These are phyloP conservation scores for Catalaphyllia jardinei DNA, from an alignment of 64 coral and sea anemone species.

Conservation along the genomic window DNA sequence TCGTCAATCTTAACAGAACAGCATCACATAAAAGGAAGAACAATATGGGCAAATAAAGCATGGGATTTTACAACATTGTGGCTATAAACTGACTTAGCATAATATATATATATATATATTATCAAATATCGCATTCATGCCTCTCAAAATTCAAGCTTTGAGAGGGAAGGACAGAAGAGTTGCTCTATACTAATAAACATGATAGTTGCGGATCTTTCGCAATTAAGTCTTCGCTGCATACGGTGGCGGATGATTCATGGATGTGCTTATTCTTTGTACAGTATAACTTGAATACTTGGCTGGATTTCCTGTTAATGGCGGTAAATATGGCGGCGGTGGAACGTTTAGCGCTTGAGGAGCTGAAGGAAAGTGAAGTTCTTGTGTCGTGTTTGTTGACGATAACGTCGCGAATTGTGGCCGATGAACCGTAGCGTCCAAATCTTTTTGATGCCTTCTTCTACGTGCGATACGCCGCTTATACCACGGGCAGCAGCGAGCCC, in stretches of 20 bases:
- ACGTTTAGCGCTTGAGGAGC: not conserved
- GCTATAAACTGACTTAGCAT: not conserved
- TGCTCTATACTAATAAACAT: not conserved
- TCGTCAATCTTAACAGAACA: not conserved
- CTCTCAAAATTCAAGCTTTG: not conserved
- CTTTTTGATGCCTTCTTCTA: slow-evolving; percentile 2
- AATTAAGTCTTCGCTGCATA: not conserved
- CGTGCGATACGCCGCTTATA: slow-evolving; percentile 23
- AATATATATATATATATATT: not conserved
- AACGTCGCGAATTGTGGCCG: slow-evolving; percentile 15
- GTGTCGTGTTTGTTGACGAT: slow-evolving; percentile 21
- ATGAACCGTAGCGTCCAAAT: slow-evolving; percentile 5
- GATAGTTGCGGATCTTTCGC: not conserved
- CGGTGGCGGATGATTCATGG: not conserved
- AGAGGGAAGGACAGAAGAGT: not conserved
- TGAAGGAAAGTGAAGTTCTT: slow-evolving; percentile 35
- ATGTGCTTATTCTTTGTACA: slow-evolving; percentile 3
- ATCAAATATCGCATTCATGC: not conserved
- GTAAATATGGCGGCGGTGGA: slow-evolving; percentile 9
- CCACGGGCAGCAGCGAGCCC: slow-evolving; percentile 26
- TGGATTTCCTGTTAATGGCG: slow-evolving; percentile 18
- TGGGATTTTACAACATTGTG: not conserved
- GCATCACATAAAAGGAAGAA: not conserved
- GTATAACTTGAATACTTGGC: slow-evolving; percentile 40
- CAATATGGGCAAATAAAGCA: not conserved